Evolutionary conservation across 2,888 invertebrate species (phyloP), one percentile per base, ranked within the genome.

Genomic region (Torymus aiolomorphi): DNA sequence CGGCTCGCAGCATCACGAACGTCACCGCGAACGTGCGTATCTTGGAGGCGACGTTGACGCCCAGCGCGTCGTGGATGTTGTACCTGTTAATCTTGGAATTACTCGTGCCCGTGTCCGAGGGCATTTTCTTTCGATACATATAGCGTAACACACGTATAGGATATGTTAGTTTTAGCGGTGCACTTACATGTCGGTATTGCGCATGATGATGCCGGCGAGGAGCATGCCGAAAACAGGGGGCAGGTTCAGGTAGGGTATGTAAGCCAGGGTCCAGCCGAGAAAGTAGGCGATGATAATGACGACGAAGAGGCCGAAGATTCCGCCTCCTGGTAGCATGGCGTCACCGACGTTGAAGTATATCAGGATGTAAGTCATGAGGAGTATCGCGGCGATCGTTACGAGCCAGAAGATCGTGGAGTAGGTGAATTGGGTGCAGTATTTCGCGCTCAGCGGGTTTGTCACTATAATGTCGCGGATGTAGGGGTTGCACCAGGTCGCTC

Each of bases 221-320:
- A 94, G 88, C 94, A 94, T 94, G 14, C 94, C 94, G 78, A 94
- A 90, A 87, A 94, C 91, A 8, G 94, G 93, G 0, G 94, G 92
- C 4, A 92, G 74, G 3, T 89, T 77, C 10, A 89, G 42, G 24
- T 85, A 85, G 0, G 89, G 89, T 10, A 89, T 67, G 54, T 84
- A 85, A 2, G 88, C 83, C 12, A 89, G 74, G 10, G 77, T 62
- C 88, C 88, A 88, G 31, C 90, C 89, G 4, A 89, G 85, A 4
- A 82, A 62, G 74, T 87, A 88, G 3, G 88, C 83, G 12, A 82
- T 83, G 16, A 88, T 54, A 2, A 86, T 62, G n/a, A 89, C 80
- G 20, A 82, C 2, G 75, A 86, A 85, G 0, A 90, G 83, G 5
- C 88, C 88, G 63, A 87, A 88, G 0, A 86, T 59, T 0, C 59